Percentiles rank a stretch among this genome's conserved stretches.
These are phyloP conservation scores for Danionella cerebrum DNA, from an alignment of 2,113 vertebrate species.

Conservation along the genomic window DNA sequence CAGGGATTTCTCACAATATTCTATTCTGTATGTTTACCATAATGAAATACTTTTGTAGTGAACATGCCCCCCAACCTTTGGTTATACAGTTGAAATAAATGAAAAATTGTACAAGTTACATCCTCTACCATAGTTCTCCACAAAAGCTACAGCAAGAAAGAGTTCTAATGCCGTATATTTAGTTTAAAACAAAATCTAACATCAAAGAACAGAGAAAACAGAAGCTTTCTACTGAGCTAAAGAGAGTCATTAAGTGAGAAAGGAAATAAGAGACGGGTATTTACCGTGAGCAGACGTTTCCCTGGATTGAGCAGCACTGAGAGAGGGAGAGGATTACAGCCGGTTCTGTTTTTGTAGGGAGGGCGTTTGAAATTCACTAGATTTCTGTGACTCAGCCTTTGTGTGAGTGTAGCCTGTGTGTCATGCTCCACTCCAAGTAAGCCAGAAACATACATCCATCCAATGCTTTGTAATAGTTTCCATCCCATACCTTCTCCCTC, in stretches of 20 bases:
- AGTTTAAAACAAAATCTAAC: not conserved
- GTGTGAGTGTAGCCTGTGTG: slow-evolving; percentile 1
- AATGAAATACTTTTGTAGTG: too few species aligned
- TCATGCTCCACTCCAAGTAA: not conserved
- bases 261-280: slow-evolving; percentile 12
- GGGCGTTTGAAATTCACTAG: slow-evolving; percentile 30
- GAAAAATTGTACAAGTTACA: too few species aligned
- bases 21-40: too few species aligned
- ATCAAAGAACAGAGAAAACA: not conserved
- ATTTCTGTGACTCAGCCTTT: slow-evolving; percentile 26
- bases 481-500: slow-evolving; percentile 60
- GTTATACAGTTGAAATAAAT: too few species aligned
- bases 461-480: slow-evolving; percentile 71
- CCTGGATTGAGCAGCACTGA: not conserved
- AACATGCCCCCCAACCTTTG: too few species aligned
- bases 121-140: not conserved
- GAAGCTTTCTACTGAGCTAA: not conserved
- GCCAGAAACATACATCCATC: slow-evolving; percentile 34
- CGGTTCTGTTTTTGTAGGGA: slow-evolving; percentile 20
- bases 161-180: too few species aligned
- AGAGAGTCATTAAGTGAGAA: not conserved
- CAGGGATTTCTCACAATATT: too few species aligned
- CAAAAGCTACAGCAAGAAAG: not conserved
- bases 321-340: slow-evolving; percentile 5
- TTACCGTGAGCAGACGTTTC: slow-evolving; percentile 34